Base-by-base conservation (phyloP, 2,113 vertebrate genomes). In the Chelonoidis abingdonii region DNA sequence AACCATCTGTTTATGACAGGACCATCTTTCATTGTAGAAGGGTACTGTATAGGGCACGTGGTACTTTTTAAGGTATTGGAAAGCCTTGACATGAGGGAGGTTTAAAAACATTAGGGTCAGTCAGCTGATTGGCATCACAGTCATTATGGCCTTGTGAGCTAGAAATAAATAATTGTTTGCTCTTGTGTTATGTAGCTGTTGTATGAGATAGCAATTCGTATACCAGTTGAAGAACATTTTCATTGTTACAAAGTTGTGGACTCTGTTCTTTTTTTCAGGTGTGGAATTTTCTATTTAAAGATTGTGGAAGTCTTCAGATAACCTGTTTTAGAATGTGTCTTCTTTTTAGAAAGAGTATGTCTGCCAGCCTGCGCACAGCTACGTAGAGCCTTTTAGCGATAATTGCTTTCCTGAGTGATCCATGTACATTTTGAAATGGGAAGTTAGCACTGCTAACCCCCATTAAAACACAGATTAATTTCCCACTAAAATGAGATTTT, bases 401-500 rank as follows among this genome's bases (percentile, higher is more conserved):
- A 94, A 92, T 89, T 94, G 83, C 86, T 93, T 94, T 92, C 38
- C 95, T 85, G 72, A 53, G 8, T 80, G 89, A 91, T 53, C 35
- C 83, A 95, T 10, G 59, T 95, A 89, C 80, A 47, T 79, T 57
- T 65, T 84, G 88, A 92, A 95, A 76, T 87, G 91, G 87, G 88
- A 87, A 65, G 75, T 3, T 24, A 52, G n/a, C 0, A 0, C 88
- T 79, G 75, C 87, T 95, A 97, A 88, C 86, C 44, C 53, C 94
- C 87, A 92, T 95, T 95, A 96, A 93, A 95, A 90, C 49, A 95
- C 91, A 93, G 93, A 95, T 95, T 93, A 88, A 96, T 96, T 89
- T 96, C 29, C 82, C 94, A 72, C 56, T 89, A 88, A 97, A 97
- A 89, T 88, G 8, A 87, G 90, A 94, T 54, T 62, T 80, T 92